These are phyloP conservation scores for Meghimatium bilineatum DNA, from an alignment of 2,888 invertebrate genomes.

Conservation along the genomic window DNA sequence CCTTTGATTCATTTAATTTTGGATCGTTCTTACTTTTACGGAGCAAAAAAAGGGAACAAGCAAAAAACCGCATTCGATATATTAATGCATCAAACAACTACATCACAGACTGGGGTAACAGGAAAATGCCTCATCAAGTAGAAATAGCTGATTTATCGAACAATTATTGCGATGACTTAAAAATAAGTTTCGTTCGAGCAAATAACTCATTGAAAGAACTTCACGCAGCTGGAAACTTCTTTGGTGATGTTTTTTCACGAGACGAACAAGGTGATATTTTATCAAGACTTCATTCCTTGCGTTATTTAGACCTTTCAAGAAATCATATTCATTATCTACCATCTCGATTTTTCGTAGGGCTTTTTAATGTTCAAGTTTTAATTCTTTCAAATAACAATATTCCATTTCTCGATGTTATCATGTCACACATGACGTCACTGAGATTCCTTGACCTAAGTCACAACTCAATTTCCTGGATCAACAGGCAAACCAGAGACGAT, in stretches of 20 bases:
- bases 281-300: not conserved
- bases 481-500: not conserved
- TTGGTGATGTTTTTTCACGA: conserved; percentile 12
- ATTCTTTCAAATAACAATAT: conserved; percentile 20
- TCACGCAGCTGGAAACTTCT: conserved; percentile 13
- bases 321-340: conserved; percentile 21
- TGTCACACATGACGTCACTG: conserved; percentile 33
- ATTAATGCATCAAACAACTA: conserved; percentile 27
- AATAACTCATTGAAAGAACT: conserved; percentile 26
- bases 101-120: conserved; percentile 21
- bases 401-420: not conserved
- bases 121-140: not conserved
- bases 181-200: not conserved
- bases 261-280: conserved; percentile 17
- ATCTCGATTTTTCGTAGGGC: not conserved
- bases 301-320: conserved; percentile 24
- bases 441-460: conserved; percentile 7
- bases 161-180: conserved; percentile 28
- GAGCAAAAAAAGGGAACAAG: not conserved
- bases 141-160: conserved; percentile 38
- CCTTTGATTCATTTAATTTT: conserved; percentile 22
- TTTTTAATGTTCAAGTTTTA: not conserved
- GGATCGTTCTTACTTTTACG: not conserved
- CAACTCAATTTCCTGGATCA: conserved; percentile 30
- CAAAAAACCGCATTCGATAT: not conserved